Evolutionary conservation across 2,888 invertebrate species (phyloP).

Genomic region (Aporophyla lueneburgensis): DNA sequence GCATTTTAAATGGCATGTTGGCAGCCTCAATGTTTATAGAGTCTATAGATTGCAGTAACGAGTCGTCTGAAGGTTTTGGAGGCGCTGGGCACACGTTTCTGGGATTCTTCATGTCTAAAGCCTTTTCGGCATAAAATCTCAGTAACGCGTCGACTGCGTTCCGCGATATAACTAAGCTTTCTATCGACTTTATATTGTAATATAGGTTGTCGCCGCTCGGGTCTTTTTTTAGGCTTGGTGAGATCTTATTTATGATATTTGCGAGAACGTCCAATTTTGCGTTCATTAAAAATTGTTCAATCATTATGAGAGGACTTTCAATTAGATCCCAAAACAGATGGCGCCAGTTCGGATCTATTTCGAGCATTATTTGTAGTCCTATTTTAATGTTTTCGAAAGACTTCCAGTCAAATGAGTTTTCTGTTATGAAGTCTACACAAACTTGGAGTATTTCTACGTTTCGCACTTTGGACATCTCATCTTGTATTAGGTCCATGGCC

Average conservation of each 20-base stretch:
- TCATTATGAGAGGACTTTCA: constrained; percentile 93
- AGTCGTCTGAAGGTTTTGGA: constrained; percentile 87
- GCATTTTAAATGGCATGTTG: constrained; percentile 93
- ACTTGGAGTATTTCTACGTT: constrained; percentile 92
- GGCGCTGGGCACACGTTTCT: constrained; percentile 81
- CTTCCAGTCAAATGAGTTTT: constrained; percentile 86
- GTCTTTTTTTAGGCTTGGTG: constrained; percentile 84
- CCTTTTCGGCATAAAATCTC: constrained; percentile 94
- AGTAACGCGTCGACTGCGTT: constrained; percentile 93
- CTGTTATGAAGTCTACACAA: constrained; percentile 91
- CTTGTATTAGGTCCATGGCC: constrained; percentile 91
- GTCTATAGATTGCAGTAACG: constrained; percentile 92
- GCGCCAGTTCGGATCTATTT: constrained; percentile 90
- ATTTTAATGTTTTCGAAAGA: constrained; percentile 92
- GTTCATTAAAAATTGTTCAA: constrained; percentile 97
- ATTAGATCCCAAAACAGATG: constrained; percentile 92
- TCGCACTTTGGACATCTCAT: constrained; percentile 91
- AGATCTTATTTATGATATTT: constrained; percentile 91
- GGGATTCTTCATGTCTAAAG: constrained; percentile 92
- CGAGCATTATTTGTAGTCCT: constrained; percentile 93
- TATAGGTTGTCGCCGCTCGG: constrained; percentile 89
- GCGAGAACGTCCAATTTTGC: constrained; percentile 93
- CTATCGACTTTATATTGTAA: constrained; percentile 91
- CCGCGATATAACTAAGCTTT: constrained; percentile 89
- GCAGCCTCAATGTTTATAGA: constrained; percentile 91